These are phyloP conservation scores for Sphinx pinastri DNA, from an alignment of 2,888 invertebrate genomes.

Conservation along the genomic window DNA sequence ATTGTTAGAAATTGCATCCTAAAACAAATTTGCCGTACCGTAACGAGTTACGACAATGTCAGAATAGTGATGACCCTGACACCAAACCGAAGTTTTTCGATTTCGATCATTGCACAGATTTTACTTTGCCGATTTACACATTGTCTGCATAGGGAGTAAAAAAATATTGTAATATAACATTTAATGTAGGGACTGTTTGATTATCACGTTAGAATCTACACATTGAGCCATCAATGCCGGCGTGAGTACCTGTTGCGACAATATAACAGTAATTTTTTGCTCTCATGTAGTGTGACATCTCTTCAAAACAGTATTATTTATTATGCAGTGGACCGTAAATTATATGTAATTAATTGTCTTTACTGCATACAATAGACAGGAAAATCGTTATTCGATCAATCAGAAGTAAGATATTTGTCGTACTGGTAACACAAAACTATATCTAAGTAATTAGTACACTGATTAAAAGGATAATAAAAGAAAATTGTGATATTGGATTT, in stretches of 20 bases:
- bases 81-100: constrained; percentile 51
- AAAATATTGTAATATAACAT: background rate
- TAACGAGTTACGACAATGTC: constrained; percentile 52
- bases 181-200: background rate
- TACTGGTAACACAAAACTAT: constrained; percentile 14
- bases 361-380: constrained; percentile 49
- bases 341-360: constrained; percentile 49
- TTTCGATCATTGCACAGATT: constrained; percentile 58
- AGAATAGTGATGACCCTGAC: constrained; percentile 52
- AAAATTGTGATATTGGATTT: background rate
- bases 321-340: constrained; percentile 34
- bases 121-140: constrained; percentile 28
- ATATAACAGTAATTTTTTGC: constrained; percentile 21
- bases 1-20: constrained; percentile 15
- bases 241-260: background rate
- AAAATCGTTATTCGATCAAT: constrained; percentile 45
- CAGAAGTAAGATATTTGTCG: constrained; percentile 28
- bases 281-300: constrained; percentile 34
- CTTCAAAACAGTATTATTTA: constrained; percentile 34
- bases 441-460: constrained; percentile 8
- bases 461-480: constrained; percentile 17
- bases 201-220: constrained; percentile 10
- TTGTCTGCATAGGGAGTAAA: constrained; percentile 1
- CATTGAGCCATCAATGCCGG: constrained; percentile 1
- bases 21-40: constrained; percentile 46